Percentiles rank a stretch among this genome's conserved stretches.
Evolutionary conservation across 2,797 vertebrate genomes (phyloP).

Genomic region (Falco novaeseelandiae): DNA sequence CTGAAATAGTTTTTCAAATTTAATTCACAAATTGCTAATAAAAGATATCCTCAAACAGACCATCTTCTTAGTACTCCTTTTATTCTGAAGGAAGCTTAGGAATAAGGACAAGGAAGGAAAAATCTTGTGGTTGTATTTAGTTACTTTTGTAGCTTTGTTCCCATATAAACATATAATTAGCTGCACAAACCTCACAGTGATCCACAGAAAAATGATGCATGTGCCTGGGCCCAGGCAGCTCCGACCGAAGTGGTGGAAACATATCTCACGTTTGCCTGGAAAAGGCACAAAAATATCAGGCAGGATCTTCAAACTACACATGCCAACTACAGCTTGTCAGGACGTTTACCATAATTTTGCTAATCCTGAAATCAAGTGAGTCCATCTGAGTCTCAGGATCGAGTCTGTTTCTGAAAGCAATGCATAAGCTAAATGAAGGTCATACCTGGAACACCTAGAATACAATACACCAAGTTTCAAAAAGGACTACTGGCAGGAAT

Average conservation of each 20-base stretch:
- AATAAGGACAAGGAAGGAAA: not conserved
- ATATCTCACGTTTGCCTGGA: not conserved
- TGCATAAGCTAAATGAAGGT: not conserved
- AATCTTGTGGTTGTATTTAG: not conserved
- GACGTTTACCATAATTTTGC: not conserved
- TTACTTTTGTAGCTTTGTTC: not conserved
- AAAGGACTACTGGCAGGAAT: not conserved
- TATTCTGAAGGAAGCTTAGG: not conserved
- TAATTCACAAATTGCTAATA: not conserved
- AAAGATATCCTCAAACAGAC: conserved; percentile 32
- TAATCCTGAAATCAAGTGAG: not conserved
- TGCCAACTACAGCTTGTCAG: not conserved
- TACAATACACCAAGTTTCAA: not conserved
- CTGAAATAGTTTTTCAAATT: conserved; percentile 41
- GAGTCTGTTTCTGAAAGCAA: not conserved
- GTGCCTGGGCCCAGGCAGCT: not conserved
- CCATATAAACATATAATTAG: not conserved
- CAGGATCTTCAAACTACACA: not conserved
- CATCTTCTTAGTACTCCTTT: not conserved
- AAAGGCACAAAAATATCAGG: not conserved
- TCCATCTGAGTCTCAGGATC: not conserved
- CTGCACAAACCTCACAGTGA: not conserved
- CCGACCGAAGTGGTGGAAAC: not conserved
- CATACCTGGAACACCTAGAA: not conserved
- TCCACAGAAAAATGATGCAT: not conserved